phyloP scores from a whole-genome alignment of 2,113 vertebrate genomes.

The Pseudorectes ferrugineus region DNA sequence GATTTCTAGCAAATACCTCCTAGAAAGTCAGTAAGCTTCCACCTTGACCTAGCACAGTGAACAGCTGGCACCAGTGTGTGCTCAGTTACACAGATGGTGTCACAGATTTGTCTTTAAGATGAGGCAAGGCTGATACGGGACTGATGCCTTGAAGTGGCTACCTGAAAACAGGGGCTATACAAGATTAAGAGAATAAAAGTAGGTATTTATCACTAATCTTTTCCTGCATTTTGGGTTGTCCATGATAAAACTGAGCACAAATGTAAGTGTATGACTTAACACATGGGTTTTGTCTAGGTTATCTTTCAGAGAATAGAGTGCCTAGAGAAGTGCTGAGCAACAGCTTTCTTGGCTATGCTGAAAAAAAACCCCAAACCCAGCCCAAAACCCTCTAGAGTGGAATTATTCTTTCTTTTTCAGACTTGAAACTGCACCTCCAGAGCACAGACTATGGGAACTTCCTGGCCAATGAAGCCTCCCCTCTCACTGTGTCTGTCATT shows the following conservation, averaged over 20 bases:
- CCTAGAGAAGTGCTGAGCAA: not conserved
- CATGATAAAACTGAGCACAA: not conserved
- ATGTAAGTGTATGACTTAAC: not conserved
- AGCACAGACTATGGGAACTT: conserved; percentile 98
- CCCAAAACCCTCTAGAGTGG: not conserved
- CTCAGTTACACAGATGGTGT: not conserved
- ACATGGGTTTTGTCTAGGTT: not conserved
- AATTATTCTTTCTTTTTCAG: conserved; percentile 63
- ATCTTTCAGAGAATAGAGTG: not conserved
- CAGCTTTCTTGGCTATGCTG: not conserved
- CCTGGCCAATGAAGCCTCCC: conserved; percentile 93
- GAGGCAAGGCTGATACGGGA: not conserved
- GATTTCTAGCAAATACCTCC: not conserved
- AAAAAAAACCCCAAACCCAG: not conserved
- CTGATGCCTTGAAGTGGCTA: not conserved
- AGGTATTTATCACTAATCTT: not conserved
- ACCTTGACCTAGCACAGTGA: not conserved
- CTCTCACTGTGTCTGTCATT: conserved; percentile 92
- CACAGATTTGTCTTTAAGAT: not conserved
- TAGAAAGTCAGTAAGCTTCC: not conserved
- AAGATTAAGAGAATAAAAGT: not conserved
- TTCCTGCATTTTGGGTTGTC: not conserved
- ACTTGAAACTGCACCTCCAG: conserved; percentile 95
- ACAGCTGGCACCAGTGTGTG: not conserved
- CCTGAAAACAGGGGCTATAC: not conserved